Base-by-base conservation (phyloP, 2,113 vertebrate species). In the Mustelus asterias region DNA sequence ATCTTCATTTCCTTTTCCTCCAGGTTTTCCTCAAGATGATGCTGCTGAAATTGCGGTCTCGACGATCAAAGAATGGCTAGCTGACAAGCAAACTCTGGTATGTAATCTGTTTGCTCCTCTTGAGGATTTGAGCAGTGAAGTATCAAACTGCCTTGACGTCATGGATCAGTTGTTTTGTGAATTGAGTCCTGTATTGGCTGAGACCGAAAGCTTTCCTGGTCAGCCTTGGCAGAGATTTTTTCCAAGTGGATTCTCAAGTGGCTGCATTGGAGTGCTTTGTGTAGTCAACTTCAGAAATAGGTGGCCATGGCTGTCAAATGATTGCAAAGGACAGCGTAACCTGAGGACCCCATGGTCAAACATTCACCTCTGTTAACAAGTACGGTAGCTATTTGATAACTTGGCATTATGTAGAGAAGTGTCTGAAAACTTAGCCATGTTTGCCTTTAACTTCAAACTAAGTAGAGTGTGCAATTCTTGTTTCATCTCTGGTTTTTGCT, bases 1-100 rank as follows among this genome's bases (percentile, higher is more conserved):
- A 70, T 67, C 24, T 54, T 65, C n/a, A 65, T 95, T 96, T 96
- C 29, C 96, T 97, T 54, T 97, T 60, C 96, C 86, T 96, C 88
- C 96, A 99, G 99, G 99, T 96, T 99, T 99, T 96, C 99, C 99
- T 95, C 99, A 99, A 67, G 99, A 99, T 96, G 99, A 99, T 96
- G 99, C 99, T 96, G 99, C 99, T 48, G 96, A 97, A 94, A 98
- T 99, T 96, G 99, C 99, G 96, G 98, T 99, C 96, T 97, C 97
- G 83, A 99, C 98, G 78, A 98, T 97, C 96, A 99, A 98, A 97
- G 98, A 97, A 96, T 99, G 99, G 99, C 97, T 99, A 96, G 97
- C 97, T 97, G 98, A 98, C 96, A 98, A 99, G 97, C 97, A 97
- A 96, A 98, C 98, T 94, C 97, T 98, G 99, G 99, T 99, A 98